phyloP scores from a whole-genome alignment of 1,140 invertebrate species.

The Bradysia coprophila region DNA sequence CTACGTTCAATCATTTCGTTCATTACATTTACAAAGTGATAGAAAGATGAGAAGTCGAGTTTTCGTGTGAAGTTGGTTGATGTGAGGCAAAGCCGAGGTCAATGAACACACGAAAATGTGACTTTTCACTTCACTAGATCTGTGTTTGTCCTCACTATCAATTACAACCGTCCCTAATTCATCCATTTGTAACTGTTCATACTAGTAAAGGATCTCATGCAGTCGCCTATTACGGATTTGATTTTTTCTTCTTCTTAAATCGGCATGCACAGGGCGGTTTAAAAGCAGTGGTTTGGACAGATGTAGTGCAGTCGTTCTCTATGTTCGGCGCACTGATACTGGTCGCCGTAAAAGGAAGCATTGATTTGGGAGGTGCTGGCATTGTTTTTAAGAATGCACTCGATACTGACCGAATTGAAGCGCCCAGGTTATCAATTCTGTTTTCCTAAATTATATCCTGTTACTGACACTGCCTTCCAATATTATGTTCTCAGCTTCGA shows the following conservation, averaged over 20 bases:
- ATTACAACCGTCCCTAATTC: too few relatives aligned
- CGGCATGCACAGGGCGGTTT: slow-evolving; percentile 67
- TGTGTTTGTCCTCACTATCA: too few relatives aligned
- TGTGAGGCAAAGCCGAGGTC: too few relatives aligned
- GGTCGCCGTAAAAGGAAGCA: slow-evolving; percentile 45
- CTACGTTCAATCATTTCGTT: slow-evolving; percentile 1
- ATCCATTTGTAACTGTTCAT: neutral
- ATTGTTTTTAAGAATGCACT: slow-evolving; percentile 34
- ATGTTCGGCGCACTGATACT: slow-evolving; percentile 54
- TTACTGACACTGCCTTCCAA: slow-evolving; percentile 29
- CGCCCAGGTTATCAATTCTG: slow-evolving; percentile 23
- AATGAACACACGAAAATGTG: too few relatives aligned
- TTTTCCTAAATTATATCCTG: slow-evolving; percentile 37
- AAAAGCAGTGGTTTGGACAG: slow-evolving; percentile 78
- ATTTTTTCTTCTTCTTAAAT: slow-evolving; percentile 7
- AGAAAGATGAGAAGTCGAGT: too few relatives aligned
- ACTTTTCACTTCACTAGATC: too few relatives aligned
- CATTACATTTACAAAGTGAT: neutral
- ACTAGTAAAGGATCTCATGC: neutral
- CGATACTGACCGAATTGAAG: slow-evolving; percentile 15
- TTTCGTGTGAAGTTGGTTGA: too few relatives aligned
- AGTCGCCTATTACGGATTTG: slow-evolving; percentile 2
- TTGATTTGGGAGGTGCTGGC: slow-evolving; percentile 36
- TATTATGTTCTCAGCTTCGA: slow-evolving; percentile 33
- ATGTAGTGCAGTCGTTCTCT: slow-evolving; percentile 59